Conservation (phyloP, 2,797 vertebrate genomes). For the Acanthurus tractus region DNA sequence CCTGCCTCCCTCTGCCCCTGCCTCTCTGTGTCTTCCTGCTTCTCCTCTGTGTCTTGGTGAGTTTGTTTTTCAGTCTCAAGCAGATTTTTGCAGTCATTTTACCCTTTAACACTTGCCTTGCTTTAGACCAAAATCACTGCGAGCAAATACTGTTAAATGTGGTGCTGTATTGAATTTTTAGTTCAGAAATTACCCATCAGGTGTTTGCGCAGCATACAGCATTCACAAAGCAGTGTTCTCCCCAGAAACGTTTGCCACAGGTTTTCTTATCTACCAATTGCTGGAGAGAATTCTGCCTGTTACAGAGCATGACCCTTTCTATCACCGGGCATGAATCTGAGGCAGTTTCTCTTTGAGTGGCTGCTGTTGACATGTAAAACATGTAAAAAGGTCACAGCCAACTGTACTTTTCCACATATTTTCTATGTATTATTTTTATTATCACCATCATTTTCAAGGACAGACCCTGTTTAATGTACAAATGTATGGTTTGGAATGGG, state of each 20-base stretch:
- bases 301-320: background rate
- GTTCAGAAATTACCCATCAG: constrained; percentile 34
- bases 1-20: constrained; percentile 49
- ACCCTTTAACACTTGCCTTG: background rate
- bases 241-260: background rate
- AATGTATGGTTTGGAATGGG: background rate
- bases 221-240: background rate
- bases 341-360: background rate
- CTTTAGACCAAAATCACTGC: background rate
- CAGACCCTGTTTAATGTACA: background rate
- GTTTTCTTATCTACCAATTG: background rate
- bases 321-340: background rate
- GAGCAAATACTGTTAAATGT: constrained; percentile 3
- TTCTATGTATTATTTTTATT: too few relatives aligned
- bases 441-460: too few relatives aligned
- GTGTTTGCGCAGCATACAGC: constrained; percentile 35
- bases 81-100: background rate
- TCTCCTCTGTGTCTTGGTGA: constrained; percentile 34
- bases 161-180: constrained; percentile 12
- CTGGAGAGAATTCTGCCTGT: background rate
- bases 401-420: background rate
- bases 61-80: constrained; percentile 44
- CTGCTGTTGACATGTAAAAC: background rate
- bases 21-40: constrained; percentile 46
- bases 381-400: background rate